phyloP scores from a whole-genome alignment of 1,140 invertebrate genomes.

The Dolichoris vasculosae region DNA sequence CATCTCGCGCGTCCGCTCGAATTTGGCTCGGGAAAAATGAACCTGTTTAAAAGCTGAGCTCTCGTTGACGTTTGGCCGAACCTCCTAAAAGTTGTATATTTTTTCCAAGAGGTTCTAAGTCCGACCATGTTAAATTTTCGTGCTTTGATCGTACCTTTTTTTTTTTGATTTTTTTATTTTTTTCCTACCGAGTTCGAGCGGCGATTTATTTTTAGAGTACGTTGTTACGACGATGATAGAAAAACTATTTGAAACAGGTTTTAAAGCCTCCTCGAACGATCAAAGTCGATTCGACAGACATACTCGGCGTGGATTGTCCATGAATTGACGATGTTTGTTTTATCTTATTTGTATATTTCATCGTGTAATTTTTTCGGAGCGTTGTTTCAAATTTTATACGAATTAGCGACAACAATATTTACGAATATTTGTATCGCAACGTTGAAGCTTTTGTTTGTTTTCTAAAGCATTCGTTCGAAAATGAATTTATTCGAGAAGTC shows the following conservation, averaged over 20 bases:
- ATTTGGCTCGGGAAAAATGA: constrained; percentile 22
- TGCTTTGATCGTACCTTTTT: constrained; percentile 27
- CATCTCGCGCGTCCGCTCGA: background rate
- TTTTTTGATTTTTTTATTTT: background rate
- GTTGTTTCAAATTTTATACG: constrained; percentile 40
- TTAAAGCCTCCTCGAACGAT: constrained; percentile 19
- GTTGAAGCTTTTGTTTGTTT: constrained; percentile 41
- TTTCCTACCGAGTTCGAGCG: background rate
- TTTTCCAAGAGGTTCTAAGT: background rate
- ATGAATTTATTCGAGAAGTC: constrained; percentile 39
- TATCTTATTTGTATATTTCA: constrained; percentile 27
- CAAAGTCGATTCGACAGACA: constrained; percentile 40
- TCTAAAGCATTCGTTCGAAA: constrained; percentile 43
- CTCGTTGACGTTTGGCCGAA: constrained; percentile 29
- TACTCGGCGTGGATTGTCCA: constrained; percentile 49
- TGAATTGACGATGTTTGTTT: constrained; percentile 35
- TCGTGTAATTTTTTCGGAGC: constrained; percentile 49
- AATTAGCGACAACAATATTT: constrained; percentile 40
- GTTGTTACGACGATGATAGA: constrained; percentile 29
- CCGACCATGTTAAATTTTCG: constrained; percentile 14
- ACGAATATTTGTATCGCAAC: constrained; percentile 49
- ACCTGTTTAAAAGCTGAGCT: constrained; percentile 46
- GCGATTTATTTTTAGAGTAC: constrained; percentile 32
- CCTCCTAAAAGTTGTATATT: constrained; percentile 45
- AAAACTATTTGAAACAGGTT: constrained; percentile 41